phyloP scores from a whole-genome alignment of 2,113 vertebrate genomes.

The Trachemys scripta region DNA sequence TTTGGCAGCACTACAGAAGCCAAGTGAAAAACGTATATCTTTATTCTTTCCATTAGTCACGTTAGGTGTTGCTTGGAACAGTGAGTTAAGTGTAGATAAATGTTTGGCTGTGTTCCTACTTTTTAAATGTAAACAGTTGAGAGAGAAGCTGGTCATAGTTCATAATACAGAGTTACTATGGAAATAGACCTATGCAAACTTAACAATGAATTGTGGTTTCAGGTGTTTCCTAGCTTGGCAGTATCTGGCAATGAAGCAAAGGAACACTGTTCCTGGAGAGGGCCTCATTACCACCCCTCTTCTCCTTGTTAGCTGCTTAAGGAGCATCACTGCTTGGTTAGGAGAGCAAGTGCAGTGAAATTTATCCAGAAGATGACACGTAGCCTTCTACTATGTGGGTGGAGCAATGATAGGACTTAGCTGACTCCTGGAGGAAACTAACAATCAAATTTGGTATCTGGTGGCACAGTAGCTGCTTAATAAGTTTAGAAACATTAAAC shows the following conservation, averaged over 20 bases:
- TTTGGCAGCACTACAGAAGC: neutral
- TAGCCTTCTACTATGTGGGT: too few species aligned
- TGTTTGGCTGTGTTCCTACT: neutral
- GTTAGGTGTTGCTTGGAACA: neutral
- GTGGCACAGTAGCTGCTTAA: neutral
- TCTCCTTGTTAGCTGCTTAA: neutral
- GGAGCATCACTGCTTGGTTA: neutral
- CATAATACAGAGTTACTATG: neutral
- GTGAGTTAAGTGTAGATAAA: neutral
- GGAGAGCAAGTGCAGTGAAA: neutral
- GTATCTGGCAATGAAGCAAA: neutral
- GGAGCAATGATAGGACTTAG: neutral
- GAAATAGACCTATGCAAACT: fast-evolving
- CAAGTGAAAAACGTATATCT: neutral
- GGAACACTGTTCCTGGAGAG: neutral
- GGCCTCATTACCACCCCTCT: neutral
- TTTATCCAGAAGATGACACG: neutral
- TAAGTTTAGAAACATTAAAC: neutral
- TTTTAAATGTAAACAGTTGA: neutral
- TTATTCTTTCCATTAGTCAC: neutral
- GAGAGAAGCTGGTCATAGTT: neutral
- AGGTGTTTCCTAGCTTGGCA: neutral
- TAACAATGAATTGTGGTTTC: neutral
- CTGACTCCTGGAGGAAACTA: neutral
- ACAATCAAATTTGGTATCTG: neutral